Evolutionary conservation across 2,888 invertebrate genomes (phyloP), one percentile per base, ranked within the genome.

Genomic region (Trichopria drosophilae): DNA sequence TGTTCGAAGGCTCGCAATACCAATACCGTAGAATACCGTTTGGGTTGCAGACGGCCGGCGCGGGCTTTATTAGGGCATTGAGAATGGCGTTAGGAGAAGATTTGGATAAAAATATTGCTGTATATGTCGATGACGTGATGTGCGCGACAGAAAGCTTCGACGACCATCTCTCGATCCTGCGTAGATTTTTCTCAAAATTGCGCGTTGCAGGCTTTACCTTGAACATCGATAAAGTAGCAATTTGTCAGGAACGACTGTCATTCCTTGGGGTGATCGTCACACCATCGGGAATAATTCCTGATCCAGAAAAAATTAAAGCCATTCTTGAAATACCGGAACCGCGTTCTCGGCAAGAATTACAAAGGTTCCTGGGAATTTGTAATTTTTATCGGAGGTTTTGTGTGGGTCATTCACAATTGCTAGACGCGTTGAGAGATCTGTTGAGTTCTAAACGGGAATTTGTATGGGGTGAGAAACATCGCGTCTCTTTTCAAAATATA

Each of bases 1-100:
- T 36, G 1, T 49, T 49, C 18, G 49, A 49, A 6, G 36, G 49
- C 6, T 28, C 16, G n/a, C 19, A 41, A 12, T 42, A 42, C 20
- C 49, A 49, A 28, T 41, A n/a, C n/a, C n/a, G n/a, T n/a, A n/a
- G n/a, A n/a, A n/a, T n/a, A n/a, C 40, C 42, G 6, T 42, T 42
- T 12, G 42, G 42, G 1, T 19, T 42, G 1, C 29, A 42, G 13
- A 42, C 28, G 4, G 42, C 42, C 7, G 29, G 42, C 9, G 22
- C 26, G 3, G 31, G 28, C 2, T 42, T 42, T 5, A n/a, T 42
- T 10, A 12, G 31, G 1, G 36, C 36, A 16, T 35, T 45, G 12
- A 20, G 35, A 9, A 15, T 15, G 3, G n/a, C 16, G 6, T 45
- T 37, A 16, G 26, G n/a, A 1, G 45, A 45, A 6, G 36, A 36